Evolutionary conservation across 2,888 invertebrate species (phyloP), one percentile per base, ranked within the genome.

Genomic region (Gisinianus flammeolus): DNA sequence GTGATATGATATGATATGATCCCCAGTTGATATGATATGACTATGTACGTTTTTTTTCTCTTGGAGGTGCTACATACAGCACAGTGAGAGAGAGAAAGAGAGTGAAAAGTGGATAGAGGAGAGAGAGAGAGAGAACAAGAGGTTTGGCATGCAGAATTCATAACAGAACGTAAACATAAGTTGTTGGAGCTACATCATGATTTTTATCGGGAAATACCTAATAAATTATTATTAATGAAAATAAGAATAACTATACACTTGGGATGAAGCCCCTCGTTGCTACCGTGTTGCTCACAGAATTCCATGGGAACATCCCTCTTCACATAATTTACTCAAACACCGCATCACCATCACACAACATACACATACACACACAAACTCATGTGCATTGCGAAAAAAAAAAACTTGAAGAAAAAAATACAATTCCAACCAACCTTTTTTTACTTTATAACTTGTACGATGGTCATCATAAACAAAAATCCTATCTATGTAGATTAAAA

Each of bases 151-250:
- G 62, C 26, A 71, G 56, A 30, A 71, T 71, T 71, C 71, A 56
- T 71, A 71, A 71, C 30, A 54, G 68, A 33, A 35, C 33, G 12
- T 52, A 44, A 44, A 69, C 26, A 52, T 69, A 69, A n/a, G 58
- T 58, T 58, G n/a, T n/a, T 10, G 28, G 31, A 28, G 33, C 24
- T 74, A 72, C 71, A 72, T 77, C 77, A 77, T 77, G 77, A 77
- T 77, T 77, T 68, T 77, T 77, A 77, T 77, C 77, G 54, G 71
- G 67, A 73, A 77, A 77, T 77, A 77, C 77, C 77, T 77, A 64
- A 73, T 77, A 77, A 77, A 77, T 77, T 77, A 66, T 66, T 64
- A 77, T 77, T 77, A 77, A 77, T 77, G 77, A 77, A 77, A 77
- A 66, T 66, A 77, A 72, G 66, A 67, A 71, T 77, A 70, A 64